Percentiles rank a stretch among this genome's conserved stretches.
Conservation (phyloP, 2,888 invertebrate species). For the Mamestra brassicae region DNA sequence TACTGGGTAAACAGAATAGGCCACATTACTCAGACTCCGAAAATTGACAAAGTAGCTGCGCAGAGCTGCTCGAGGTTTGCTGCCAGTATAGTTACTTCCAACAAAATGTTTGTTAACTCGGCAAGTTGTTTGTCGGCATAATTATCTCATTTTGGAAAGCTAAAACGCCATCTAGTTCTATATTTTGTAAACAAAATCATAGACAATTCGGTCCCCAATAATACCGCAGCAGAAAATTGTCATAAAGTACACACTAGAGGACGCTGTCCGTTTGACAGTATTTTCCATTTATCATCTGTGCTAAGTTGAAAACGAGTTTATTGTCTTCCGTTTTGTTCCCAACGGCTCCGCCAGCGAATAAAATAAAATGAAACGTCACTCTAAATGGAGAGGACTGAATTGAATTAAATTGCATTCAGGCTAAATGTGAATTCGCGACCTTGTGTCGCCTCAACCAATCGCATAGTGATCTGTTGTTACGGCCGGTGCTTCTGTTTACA, state of each 20-base stretch:
- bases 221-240: slow-evolving; percentile 31
- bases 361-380: slow-evolving; percentile 81
- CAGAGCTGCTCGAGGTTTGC: background rate
- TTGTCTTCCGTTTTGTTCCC: slow-evolving; percentile 73
- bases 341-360: slow-evolving; percentile 76
- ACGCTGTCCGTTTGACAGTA: slow-evolving; percentile 51
- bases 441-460: slow-evolving; percentile 75
- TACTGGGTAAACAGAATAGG: too few relatives aligned
- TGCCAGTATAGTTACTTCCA: background rate
- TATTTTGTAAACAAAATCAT: slow-evolving; percentile 43
- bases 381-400: slow-evolving; percentile 74
- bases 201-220: slow-evolving; percentile 70
- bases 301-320: slow-evolving; percentile 73
- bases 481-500: slow-evolving; percentile 87
- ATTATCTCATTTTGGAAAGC: background rate
- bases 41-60: too few relatives aligned
- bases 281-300: slow-evolving; percentile 60
- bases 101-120: background rate
- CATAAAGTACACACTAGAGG: slow-evolving; percentile 46
- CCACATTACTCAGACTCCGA: too few relatives aligned
- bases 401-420: slow-evolving; percentile 75
- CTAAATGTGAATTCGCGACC: slow-evolving; percentile 76
- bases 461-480: slow-evolving; percentile 78
- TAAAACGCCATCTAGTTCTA: slow-evolving; percentile 64
- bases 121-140: background rate